Percentiles rank a stretch among this genome's conserved stretches.
Conservation (phyloP, 1,140 invertebrate species). For the Polyergus mexicanus region DNA sequence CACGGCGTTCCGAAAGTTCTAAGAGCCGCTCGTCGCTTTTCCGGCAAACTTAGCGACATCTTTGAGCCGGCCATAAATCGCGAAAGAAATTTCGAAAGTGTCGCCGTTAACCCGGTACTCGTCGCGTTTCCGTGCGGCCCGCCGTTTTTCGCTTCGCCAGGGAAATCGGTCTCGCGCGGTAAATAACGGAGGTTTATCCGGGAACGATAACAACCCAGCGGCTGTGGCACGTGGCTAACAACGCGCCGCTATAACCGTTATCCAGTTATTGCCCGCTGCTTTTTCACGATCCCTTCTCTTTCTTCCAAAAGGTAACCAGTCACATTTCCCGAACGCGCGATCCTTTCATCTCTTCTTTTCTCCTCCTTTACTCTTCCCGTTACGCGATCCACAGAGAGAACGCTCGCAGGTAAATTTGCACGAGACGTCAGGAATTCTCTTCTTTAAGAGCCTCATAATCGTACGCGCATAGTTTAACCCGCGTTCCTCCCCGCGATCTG, state of each 20-base stretch:
- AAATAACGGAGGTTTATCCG: constrained; percentile 53
- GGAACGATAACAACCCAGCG: constrained; percentile 40
- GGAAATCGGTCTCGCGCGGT: constrained; percentile 58
- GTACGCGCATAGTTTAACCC: not conserved
- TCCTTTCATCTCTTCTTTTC: not conserved
- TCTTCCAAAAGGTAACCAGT: not conserved
- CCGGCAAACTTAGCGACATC: constrained; percentile 66
- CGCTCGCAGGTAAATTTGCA: constrained; percentile 33
- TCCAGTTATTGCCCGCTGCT: constrained; percentile 41
- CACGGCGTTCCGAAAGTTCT: constrained; percentile 66
- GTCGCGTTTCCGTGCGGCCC: constrained; percentile 7
- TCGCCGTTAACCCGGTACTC: constrained; percentile 44
- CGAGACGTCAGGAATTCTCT: constrained; percentile 11
- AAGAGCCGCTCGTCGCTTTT: constrained; percentile 67
- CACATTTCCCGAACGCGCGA: not conserved
- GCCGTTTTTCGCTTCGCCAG: constrained; percentile 45
- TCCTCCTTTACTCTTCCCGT: not conserved
- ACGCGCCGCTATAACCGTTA: constrained; percentile 50
- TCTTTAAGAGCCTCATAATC: constrained; percentile 44
- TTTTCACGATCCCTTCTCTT: constrained; percentile 13
- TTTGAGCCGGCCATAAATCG: constrained; percentile 69
- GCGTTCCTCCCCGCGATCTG: not conserved
- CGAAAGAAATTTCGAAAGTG: constrained; percentile 71
- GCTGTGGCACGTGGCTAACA: constrained; percentile 32
- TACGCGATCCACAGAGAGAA: not conserved